phyloP scores from a whole-genome alignment of 2,797 vertebrate species.

The Synanceia verrucosa region DNA sequence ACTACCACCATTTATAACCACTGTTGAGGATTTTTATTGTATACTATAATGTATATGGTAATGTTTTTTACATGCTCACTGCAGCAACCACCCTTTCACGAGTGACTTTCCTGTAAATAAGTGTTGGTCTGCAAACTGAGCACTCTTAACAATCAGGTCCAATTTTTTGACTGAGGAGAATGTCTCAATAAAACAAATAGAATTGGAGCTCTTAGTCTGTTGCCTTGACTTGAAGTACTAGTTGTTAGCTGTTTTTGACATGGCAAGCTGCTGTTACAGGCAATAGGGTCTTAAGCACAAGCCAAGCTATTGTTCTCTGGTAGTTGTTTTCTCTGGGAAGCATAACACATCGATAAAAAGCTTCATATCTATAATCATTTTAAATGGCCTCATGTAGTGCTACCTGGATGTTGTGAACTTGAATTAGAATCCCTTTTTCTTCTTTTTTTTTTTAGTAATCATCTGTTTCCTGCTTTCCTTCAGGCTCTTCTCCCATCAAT shows the following conservation, averaged over 20 bases:
- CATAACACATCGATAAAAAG: not conserved
- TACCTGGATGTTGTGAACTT: not conserved
- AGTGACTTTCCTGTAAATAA: conserved; percentile 72
- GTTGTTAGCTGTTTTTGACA: not conserved
- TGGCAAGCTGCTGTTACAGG: not conserved
- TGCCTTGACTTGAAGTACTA: not conserved
- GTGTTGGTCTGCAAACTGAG: conserved; percentile 60
- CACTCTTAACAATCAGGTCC: conserved; percentile 66
- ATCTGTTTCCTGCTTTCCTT: conserved; percentile 27
- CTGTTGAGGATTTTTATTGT: conserved; percentile 70
- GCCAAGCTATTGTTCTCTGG: not conserved
- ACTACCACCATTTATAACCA: conserved; percentile 77
- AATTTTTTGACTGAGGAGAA: conserved; percentile 68
- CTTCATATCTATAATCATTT: not conserved
- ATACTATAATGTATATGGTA: conserved; percentile 58
- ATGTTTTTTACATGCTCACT: conserved; percentile 71
- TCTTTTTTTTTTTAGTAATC: conserved; percentile 5
- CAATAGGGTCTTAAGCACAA: not conserved
- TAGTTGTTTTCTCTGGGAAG: not conserved
- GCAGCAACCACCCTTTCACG: conserved; percentile 63
- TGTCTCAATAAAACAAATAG: conserved; percentile 69
- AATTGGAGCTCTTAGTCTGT: conserved; percentile 11
- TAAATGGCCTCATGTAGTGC: not conserved
- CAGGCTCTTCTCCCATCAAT: not conserved
- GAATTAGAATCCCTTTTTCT: not conserved